Evolutionary conservation across 2,888 invertebrate species (phyloP), one percentile per base, ranked within the genome.

Genomic region (Archips crataeganus): DNA sequence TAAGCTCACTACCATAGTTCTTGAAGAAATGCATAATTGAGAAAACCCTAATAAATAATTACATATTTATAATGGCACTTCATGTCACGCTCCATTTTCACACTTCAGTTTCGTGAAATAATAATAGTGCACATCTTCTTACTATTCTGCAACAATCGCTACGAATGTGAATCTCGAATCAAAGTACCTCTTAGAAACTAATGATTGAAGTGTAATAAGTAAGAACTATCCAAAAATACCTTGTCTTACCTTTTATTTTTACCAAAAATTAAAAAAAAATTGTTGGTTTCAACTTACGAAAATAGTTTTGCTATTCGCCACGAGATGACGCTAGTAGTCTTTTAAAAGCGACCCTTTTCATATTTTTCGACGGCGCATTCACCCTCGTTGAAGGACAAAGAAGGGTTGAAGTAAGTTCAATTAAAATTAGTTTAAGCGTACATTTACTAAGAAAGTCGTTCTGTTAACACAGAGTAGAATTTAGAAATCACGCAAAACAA

Each of bases 311-410:
- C 81, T 80, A 79, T 66, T 79, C 77, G 65, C 8, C 67, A 42
- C 23, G 65, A 81, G 83, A 80, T 80, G 79, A 74, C 79, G 65
- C 51, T 76, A 79, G 61, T 51, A 59, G 66, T 70, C 15, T 15
- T 66, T 57, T 11, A 60, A 67, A n/a, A 45, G 65, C 63, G 15
- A 71, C 74, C 68, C 61, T 69, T 5, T 34, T 13, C 36, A 39
- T 74, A 61, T 70, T 76, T 71, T 68, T 70, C 51, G 64, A 39
- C 59, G 39, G 42, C 32, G 23, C 51, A 54, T 70, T 63, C 47
- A 36, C 45, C 11, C 64, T 39, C 3, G 4, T 34, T 15, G 47
- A 23, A 62, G 62, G 68, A 57, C 42, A 47, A 57, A 64, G 62
- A 73, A 73, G 68, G 68, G 73, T 73, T 47, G 49, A 64, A 39